Percentiles rank a stretch among this genome's conserved stretches.
Conservation (phyloP, 2,797 vertebrate species). For the Petrocephalus sullivani region DNA sequence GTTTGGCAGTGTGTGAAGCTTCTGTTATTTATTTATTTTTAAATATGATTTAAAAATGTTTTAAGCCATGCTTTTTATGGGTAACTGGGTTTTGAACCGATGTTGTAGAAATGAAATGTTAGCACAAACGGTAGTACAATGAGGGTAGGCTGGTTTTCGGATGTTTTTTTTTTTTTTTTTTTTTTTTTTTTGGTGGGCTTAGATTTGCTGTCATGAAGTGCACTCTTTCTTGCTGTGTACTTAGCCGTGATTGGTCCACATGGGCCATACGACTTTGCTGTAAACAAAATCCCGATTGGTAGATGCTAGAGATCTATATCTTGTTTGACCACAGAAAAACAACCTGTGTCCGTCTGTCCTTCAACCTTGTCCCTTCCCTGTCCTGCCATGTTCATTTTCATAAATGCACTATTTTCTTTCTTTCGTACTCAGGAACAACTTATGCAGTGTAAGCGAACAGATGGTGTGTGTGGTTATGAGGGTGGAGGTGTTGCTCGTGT, state of each 20-base stretch:
- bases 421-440: conserved; percentile 53
- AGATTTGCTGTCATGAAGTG: background rate
- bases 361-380: background rate
- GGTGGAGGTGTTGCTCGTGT: conserved; percentile 26
- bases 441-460: conserved; percentile 36
- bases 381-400: conserved; percentile 27
- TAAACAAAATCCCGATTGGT: background rate
- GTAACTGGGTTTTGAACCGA: background rate
- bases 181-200: background rate
- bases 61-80: background rate
- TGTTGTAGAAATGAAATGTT: background rate
- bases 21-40: conserved; percentile 10
- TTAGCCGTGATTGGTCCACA: background rate
- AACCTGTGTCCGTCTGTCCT: conserved; percentile 1
- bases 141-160: background rate
- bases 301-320: background rate
- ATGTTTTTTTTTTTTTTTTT: no score
- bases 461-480: conserved; percentile 30
- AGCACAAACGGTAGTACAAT: background rate
- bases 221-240: background rate
- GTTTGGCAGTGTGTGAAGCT: conserved; percentile 13
- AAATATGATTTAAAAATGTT: background rate
- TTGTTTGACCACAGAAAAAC: background rate
- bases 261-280: background rate
- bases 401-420: conserved; percentile 42